Conservation (phyloP, 2,113 vertebrate species). For the Catagonus wagneri region DNA sequence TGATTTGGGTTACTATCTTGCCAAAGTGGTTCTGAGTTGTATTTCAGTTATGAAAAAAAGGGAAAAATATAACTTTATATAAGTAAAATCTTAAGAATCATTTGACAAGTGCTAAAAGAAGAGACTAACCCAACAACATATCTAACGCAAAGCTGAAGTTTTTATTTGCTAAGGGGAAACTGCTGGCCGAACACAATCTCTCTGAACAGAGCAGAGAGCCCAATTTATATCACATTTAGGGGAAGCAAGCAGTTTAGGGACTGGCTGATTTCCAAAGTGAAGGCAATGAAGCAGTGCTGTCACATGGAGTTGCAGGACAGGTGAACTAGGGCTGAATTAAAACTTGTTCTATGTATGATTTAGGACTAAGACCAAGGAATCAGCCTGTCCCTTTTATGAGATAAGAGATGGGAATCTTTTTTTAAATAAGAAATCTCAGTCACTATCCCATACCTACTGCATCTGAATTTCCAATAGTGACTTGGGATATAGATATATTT, state of each 20-base stretch:
- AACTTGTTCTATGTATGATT: background rate
- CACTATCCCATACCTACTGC: background rate
- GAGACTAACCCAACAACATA: background rate
- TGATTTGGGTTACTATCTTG: background rate
- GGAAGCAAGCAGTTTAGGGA: background rate
- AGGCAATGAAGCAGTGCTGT: background rate
- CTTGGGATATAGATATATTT: background rate
- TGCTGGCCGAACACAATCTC: background rate
- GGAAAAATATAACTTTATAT: background rate
- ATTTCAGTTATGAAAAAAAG: background rate
- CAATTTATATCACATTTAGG: background rate
- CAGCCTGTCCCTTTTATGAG: background rate
- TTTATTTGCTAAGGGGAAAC: background rate
- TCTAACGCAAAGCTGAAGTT: background rate
- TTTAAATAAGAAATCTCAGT: background rate
- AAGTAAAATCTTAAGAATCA: slow-evolving; percentile 10
- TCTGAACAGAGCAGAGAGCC: background rate
- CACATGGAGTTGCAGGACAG: background rate
- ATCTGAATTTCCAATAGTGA: background rate
- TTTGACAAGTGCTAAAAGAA: background rate
- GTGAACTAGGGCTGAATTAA: background rate
- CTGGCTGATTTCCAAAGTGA: background rate
- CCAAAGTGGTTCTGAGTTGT: background rate
- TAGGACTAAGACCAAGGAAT: background rate
- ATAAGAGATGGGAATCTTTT: background rate